These are phyloP conservation scores for Hystrix brachyura DNA, from an alignment of 2,113 vertebrate genomes.

Conservation along the genomic window DNA sequence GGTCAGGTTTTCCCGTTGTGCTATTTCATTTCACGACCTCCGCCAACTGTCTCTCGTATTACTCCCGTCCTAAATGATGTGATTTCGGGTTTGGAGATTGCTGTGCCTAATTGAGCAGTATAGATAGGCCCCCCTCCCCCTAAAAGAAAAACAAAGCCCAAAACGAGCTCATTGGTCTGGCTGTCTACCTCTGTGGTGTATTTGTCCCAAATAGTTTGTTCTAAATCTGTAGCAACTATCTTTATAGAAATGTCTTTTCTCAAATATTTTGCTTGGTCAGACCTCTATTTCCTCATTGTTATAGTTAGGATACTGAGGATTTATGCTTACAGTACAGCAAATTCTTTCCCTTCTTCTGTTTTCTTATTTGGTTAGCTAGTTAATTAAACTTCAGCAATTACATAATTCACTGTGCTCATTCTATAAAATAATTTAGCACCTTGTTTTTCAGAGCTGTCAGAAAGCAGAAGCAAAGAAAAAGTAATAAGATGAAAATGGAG, in stretches of 20 bases:
- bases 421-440: constrained; percentile 69
- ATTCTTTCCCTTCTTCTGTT: constrained; percentile 65
- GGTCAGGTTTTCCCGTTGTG: constrained; percentile 5
- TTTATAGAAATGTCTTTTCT: constrained; percentile 70
- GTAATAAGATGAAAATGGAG: constrained; percentile 72
- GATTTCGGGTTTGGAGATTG: constrained; percentile 57
- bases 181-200: constrained; percentile 28
- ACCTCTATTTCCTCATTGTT: constrained; percentile 53
- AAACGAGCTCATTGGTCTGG: not conserved
- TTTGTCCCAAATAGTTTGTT: constrained; percentile 57
- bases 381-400: constrained; percentile 82
- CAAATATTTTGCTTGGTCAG: constrained; percentile 72
- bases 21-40: constrained; percentile 7
- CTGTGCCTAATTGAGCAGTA: constrained; percentile 67
- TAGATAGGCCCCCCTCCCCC: not conserved
- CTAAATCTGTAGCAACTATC: constrained; percentile 66
- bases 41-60: constrained; percentile 12
- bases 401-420: constrained; percentile 79
- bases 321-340: constrained; percentile 69
- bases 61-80: constrained; percentile 42
- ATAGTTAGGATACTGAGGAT: constrained; percentile 54
- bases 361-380: constrained; percentile 78
- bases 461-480: constrained; percentile 84
- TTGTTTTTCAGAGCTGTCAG: constrained; percentile 85
- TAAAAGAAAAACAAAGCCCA: not conserved